Conservation (phyloP, 1,140 invertebrate species). For the Drosophila ambigua region DNA sequence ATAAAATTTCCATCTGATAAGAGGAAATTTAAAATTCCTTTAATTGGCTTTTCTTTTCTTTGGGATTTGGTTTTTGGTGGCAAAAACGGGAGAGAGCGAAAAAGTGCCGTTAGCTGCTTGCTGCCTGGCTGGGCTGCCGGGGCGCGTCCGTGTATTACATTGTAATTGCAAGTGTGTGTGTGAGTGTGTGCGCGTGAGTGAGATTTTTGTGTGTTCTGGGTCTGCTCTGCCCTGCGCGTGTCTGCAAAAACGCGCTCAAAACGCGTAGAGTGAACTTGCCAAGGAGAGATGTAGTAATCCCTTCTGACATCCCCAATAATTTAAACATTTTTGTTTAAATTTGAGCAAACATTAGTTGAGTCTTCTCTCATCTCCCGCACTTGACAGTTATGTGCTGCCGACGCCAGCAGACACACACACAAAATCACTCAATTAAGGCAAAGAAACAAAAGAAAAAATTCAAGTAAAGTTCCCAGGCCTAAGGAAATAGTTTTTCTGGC, state of each 20-base stretch:
- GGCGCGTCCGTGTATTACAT: constrained; percentile 53
- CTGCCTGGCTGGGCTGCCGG: constrained; percentile 30
- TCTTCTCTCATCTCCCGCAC: too few relatives aligned
- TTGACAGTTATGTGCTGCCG: too few relatives aligned
- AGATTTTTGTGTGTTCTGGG: constrained; percentile 42
- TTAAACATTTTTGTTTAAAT: constrained; percentile 8
- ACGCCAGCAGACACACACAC: constrained; percentile 27
- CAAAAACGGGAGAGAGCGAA: constrained; percentile 30
- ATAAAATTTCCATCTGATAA: too few relatives aligned
- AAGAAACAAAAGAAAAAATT: constrained; percentile 39
- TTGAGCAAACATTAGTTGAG: constrained; percentile 8
- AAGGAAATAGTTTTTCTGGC: constrained; percentile 29
- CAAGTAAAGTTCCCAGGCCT: constrained; percentile 51
- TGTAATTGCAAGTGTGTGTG: constrained; percentile 33
- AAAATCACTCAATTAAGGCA: constrained; percentile 39
- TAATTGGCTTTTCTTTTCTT: constrained; percentile 38
- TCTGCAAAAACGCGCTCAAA: constrained; percentile 54
- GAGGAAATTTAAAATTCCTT: constrained; percentile 3
- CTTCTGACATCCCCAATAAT: constrained; percentile 4
- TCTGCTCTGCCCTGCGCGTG: constrained; percentile 52
- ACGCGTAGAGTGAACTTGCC: background rate
- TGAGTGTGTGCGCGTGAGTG: constrained; percentile 41
- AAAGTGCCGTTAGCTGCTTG: constrained; percentile 64
- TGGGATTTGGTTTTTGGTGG: constrained; percentile 42
- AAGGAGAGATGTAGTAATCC: background rate